Evolutionary conservation across 2,888 invertebrate species (phyloP).

Genomic region (Agriopis aurantiaria): DNA sequence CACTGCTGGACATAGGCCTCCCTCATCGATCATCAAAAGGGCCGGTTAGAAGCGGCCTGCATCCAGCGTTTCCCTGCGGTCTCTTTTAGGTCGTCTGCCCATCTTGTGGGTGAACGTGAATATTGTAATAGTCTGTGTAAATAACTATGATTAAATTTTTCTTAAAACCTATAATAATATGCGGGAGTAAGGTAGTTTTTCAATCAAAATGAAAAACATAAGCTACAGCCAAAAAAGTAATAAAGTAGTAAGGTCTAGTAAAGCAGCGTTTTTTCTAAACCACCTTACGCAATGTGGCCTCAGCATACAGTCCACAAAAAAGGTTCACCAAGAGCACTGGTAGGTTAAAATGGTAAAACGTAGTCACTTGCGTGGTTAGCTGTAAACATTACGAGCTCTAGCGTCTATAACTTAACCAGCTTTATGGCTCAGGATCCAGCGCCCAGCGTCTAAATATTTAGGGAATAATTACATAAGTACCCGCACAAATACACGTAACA

Average conservation of each 20-base stretch:
- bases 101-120: too few species aligned
- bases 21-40: too few species aligned
- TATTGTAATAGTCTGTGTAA: too few species aligned
- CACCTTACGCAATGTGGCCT: slow-evolving; percentile 36
- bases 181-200: neutral
- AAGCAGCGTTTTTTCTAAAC: slow-evolving; percentile 29
- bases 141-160: too few species aligned
- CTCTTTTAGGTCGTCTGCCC: too few species aligned
- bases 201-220: slow-evolving; percentile 26
- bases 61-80: too few species aligned
- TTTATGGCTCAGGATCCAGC: slow-evolving; percentile 64
- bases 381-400: slow-evolving; percentile 56
- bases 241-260: neutral
- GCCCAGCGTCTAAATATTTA: slow-evolving; percentile 71
- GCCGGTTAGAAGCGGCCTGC: too few species aligned
- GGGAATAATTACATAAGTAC: slow-evolving; percentile 70
- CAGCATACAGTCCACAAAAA: slow-evolving; percentile 35
- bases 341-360: slow-evolving; percentile 25
- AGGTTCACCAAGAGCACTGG: slow-evolving; percentile 32
- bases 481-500: slow-evolving; percentile 38
- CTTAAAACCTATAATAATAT: neutral
- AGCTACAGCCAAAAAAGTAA: neutral
- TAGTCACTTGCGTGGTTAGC: slow-evolving; percentile 38
- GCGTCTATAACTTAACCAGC: slow-evolving; percentile 65
- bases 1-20: too few species aligned